A percentile compares a stretch with the other conserved stretches of the same genome.
These are phyloP conservation scores for Drosophila histrio DNA, from an alignment of 2,888 invertebrate genomes.

Conservation along the genomic window DNA sequence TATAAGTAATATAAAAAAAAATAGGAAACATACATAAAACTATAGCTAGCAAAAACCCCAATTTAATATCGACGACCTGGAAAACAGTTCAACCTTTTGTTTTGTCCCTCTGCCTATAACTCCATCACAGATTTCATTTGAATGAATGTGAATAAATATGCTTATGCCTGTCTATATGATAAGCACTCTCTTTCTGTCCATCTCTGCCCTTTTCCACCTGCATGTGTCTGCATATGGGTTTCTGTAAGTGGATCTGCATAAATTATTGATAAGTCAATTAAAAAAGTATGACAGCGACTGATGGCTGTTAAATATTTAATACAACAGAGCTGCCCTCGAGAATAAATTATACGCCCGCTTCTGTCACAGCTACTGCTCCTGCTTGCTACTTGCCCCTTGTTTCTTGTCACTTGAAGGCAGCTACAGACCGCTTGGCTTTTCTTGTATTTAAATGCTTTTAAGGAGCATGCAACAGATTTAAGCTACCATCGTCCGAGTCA, in stretches of 20 bases:
- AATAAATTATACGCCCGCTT: conserved; percentile 19
- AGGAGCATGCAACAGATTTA: conserved; percentile 32
- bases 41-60: too few relatives aligned
- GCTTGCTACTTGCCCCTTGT: neutral
- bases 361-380: neutral
- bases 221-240: conserved; percentile 12
- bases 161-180: neutral
- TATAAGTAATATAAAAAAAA: neutral
- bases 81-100: too few relatives aligned
- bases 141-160: conserved; percentile 68
- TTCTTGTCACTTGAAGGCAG: neutral
- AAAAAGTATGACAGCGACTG: conserved; percentile 78
- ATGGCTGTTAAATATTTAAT: conserved; percentile 77
- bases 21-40: neutral
- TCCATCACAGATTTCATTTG: conserved; percentile 55
- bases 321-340: conserved; percentile 16
- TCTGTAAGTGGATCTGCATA: conserved; percentile 56
- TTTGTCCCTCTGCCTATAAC: conserved; percentile 6
- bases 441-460: conserved; percentile 51
- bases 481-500: conserved; percentile 29
- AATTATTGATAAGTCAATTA: conserved; percentile 83
- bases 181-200: neutral
- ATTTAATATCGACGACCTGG: too few relatives aligned
- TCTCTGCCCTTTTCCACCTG: neutral
- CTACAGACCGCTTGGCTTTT: neutral